Evolutionary conservation across 2,113 vertebrate species (phyloP), one percentile per base, ranked within the genome.

Genomic region (Tachysurus fulvidraco): DNA sequence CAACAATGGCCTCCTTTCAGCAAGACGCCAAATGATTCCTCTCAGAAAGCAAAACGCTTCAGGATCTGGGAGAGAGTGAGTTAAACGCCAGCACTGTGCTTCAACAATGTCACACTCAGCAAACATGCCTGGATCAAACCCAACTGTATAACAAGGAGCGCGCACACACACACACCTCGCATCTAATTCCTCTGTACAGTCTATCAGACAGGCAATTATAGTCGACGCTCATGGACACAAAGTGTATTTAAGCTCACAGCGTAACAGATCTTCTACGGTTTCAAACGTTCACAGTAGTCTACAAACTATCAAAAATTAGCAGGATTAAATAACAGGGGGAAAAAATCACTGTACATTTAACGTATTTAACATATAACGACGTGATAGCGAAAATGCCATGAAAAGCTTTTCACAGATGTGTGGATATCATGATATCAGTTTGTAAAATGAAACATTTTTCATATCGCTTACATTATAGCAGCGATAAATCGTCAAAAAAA

Each of bases 1-100:
- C 81, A 6, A 54, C 59, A 13, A 41, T 4, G n/a, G 65, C 86
- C 54, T 79, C 71, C 86, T 84, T 89, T 88, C 87, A 50, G 88
- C 62, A 65, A 0, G 7, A 67, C 65, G 86, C 88, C 90, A 89
- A 88, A 85, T 65, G 23, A 36, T 41, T 81, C 5, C 46, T 64
- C 52, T 74, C 55, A 90, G 88, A 91, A 41, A 46, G 54, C 5
- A 4, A 54, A 52, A 23, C 13, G 4, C 19, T 41, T 46, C 36
- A 62, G 36, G 8, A 60, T 30, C 30, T 5, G 28, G 82, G 28
- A 16, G 8, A 11, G 21, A 36, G 4, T 11, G 52, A 64, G 50
- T 55, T 81, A 81, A 86, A 81, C 44, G 14, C 57, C 50, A 50
- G 36, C 36, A 44, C 57, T 62, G 71, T 30, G 8, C 41, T 80